A percentile compares a stretch with the other conserved stretches of the same genome.
These are phyloP conservation scores for Pipistrellus pipistrellus DNA, from an alignment of 2,797 vertebrate genomes.

Conservation along the genomic window DNA sequence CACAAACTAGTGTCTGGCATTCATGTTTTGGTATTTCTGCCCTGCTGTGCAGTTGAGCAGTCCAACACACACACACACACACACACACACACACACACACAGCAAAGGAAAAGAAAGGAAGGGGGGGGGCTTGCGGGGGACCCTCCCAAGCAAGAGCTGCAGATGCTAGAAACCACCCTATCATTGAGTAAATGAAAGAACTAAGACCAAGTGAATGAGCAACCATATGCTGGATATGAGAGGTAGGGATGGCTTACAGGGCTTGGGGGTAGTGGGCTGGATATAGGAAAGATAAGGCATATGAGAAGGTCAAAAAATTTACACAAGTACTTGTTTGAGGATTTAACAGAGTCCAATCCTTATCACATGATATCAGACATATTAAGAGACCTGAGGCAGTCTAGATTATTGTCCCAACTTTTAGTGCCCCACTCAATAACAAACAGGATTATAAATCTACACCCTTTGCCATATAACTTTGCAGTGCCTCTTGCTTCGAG, in stretches of 20 bases:
- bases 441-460: background rate
- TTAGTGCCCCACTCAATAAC: background rate
- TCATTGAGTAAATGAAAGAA: background rate
- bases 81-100: background rate
- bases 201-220: background rate
- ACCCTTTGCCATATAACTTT: background rate
- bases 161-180: background rate
- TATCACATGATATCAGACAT: background rate
- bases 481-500: background rate
- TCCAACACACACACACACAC: background rate
- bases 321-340: background rate
- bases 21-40: background rate
- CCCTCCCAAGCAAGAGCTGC: background rate
- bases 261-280: background rate
- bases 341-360: background rate
- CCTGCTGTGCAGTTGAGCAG: background rate
- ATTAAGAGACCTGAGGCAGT: background rate
- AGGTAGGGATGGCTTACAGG: background rate
- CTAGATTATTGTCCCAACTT: background rate
- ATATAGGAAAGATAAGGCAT: background rate
- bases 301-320: slow-evolving; percentile 3
- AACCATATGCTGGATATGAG: background rate
- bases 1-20: background rate
- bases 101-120: too few relatives aligned
- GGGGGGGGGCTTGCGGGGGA: too few relatives aligned